Base-by-base conservation (phyloP, 2,113 vertebrate species). In the Pygoscelis adeliae region DNA sequence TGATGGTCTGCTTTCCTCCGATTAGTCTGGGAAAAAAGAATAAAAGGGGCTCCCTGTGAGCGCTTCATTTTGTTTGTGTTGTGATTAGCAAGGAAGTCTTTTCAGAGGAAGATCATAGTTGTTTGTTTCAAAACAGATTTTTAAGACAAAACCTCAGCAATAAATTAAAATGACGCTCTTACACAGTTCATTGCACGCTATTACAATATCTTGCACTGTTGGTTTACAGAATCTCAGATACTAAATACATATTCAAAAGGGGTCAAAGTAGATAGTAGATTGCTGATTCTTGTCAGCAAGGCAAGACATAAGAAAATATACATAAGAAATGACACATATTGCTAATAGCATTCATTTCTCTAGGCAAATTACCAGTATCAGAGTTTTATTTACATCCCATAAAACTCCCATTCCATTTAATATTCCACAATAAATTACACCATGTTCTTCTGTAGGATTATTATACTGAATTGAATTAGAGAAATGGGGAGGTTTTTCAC, bases 61-160 rank as follows among this genome's bases (percentile, higher is more conserved):
- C 1, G 3, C 14, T 89, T 88, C 7, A 56, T 84, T 94, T 87
- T 53, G 19, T 81, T 90, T 90, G 27, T 77, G 46, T 44, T 77
- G 44, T 83, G 52, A 81, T 95, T 91, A 95, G 9, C 47, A 46
- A 47, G 8, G 11, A 73, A 83, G 23, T 63, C 3, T 89, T 92
- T 89, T 62, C 50, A 86, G 34, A 22, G 67, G n/a, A 79, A 88
- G 29, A 82, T 81, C 81, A 86, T 59, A 58, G 29, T 74, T 3
- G 11, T 67, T 96, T 93, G n/a, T 86, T 97, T 94, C 67, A 80
- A 89, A 89, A 79, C 62, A 91, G 42, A 83, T 87, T 95, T 94
- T 92, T 93, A 81, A 96, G 69, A 90, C 44, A 93, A 95, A 95
- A 69, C 8, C 19, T 81, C 67, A 74, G 27, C 9, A 49, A 92